phyloP scores from a whole-genome alignment of 23 tunicate species.

The Phallusia fumigata region DNA sequence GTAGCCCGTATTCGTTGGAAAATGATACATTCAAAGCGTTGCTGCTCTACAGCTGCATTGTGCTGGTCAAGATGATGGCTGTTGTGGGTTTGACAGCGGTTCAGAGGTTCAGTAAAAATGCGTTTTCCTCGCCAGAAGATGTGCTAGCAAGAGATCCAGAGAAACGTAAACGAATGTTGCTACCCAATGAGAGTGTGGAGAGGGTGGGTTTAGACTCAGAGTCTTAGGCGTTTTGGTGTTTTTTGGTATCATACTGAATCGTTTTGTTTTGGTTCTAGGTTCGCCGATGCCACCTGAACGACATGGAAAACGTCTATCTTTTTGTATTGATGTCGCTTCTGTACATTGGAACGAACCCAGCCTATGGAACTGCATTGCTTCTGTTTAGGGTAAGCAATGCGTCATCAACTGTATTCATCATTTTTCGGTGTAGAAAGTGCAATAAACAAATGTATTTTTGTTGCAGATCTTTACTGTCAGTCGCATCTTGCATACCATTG shows the following conservation, averaged over 20 bases:
- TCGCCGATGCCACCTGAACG: slow-evolving; percentile 74
- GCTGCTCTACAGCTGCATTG: slow-evolving; percentile 37
- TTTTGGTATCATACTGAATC: no score
- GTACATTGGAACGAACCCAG: slow-evolving; percentile 55
- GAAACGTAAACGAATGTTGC: slow-evolving; percentile 19
- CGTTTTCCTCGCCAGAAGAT: slow-evolving; percentile 25
- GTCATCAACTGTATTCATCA: not conserved
- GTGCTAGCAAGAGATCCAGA: slow-evolving; percentile 25
- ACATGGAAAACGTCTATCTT: slow-evolving; percentile 79
- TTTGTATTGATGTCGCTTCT: slow-evolving; percentile 58
- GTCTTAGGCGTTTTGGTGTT: no score
- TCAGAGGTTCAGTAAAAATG: slow-evolving; percentile 13
- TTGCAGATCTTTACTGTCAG: slow-evolving; percentile 20
- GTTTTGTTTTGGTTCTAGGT: slow-evolving; percentile 24
- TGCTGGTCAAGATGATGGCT: slow-evolving; percentile 38
- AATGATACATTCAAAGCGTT: slow-evolving; percentile 39
- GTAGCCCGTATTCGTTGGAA: slow-evolving; percentile 28
- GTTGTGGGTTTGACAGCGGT: slow-evolving; percentile 32
- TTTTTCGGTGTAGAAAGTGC: not conserved
- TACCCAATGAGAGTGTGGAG: slow-evolving; percentile 41
- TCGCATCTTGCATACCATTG: slow-evolving; percentile 19
- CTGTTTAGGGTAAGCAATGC: slow-evolving; percentile 57
- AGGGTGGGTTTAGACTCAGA: slow-evolving; percentile 16
- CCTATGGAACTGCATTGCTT: slow-evolving; percentile 43
- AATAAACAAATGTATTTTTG: no score